Evolutionary conservation across 2,888 invertebrate genomes (phyloP).

Genomic region (Lacanobia oleracea): DNA sequence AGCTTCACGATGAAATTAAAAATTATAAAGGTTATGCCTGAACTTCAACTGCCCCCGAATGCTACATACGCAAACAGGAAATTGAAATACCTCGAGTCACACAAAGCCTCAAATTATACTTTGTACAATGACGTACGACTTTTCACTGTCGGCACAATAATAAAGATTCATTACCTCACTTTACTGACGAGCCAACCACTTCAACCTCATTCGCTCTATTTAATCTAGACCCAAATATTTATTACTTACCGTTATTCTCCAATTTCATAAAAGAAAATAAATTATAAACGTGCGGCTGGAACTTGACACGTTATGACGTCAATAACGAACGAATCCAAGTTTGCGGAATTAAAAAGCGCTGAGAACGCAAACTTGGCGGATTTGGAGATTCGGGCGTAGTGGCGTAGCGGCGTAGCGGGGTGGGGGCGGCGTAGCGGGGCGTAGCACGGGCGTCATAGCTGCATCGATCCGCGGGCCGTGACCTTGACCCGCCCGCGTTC

Average conservation of each 20-base stretch:
- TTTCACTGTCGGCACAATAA: constrained; percentile 47
- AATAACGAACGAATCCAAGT: constrained; percentile 62
- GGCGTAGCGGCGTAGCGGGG: constrained; percentile 72
- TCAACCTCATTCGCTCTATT: constrained; percentile 60
- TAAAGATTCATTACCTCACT: constrained; percentile 61
- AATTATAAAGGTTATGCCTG: constrained; percentile 39
- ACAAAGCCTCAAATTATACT: constrained; percentile 37
- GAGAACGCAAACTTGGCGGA: constrained; percentile 65
- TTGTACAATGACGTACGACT: constrained; percentile 43
- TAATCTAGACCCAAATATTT: constrained; percentile 60
- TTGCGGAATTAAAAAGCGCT: constrained; percentile 69
- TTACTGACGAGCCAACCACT: constrained; percentile 59
- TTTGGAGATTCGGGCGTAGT: constrained; percentile 73
- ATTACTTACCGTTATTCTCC: constrained; percentile 43
- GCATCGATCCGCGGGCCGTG: constrained; percentile 92
- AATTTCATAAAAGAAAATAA: constrained; percentile 63
- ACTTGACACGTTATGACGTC: constrained; percentile 61
- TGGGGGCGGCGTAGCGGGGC: constrained; percentile 72
- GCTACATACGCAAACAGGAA: constrained; percentile 37
- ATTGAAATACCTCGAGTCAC: constrained; percentile 30
- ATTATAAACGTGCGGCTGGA: constrained; percentile 50
- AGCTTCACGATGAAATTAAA: constrained; percentile 51
- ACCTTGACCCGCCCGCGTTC: constrained; percentile 92
- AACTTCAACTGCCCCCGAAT: constrained; percentile 29
- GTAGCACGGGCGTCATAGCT: constrained; percentile 87